These are phyloP conservation scores for Origma solitaria DNA, from an alignment of 2,113 vertebrate genomes.

Conservation along the genomic window DNA sequence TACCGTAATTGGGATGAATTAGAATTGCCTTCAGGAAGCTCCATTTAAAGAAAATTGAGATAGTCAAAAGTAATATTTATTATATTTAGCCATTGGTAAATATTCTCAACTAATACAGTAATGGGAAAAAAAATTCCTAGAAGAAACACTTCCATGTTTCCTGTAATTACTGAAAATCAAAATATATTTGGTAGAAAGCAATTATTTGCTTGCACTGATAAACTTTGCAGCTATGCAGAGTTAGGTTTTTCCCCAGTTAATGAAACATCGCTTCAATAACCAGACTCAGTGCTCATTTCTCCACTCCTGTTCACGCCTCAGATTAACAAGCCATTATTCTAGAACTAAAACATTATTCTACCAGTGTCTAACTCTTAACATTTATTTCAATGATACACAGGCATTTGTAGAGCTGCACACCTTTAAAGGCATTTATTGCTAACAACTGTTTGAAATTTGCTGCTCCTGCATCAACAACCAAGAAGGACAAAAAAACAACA, in stretches of 20 bases:
- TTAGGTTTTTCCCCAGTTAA: background rate
- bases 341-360: background rate
- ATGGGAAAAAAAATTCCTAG: background rate
- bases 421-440: background rate
- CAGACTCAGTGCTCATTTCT: background rate
- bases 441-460: background rate
- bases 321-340: background rate
- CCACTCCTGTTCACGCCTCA: background rate
- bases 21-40: background rate
- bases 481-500: background rate
- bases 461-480: background rate
- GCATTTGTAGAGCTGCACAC: background rate
- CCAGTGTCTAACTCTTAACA: background rate
- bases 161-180: background rate
- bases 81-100: background rate
- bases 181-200: background rate
- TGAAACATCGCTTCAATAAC: background rate
- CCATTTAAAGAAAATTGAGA: slow-evolving; percentile 6
- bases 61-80: background rate
- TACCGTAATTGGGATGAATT: slow-evolving; percentile 19
- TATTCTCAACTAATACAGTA: background rate
- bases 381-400: background rate
- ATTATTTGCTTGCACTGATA: background rate
- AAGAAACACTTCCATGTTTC: background rate
- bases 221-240: background rate